Conservation (phyloP, 2,888 invertebrate genomes). For the Phrixothrix hirtus region DNA sequence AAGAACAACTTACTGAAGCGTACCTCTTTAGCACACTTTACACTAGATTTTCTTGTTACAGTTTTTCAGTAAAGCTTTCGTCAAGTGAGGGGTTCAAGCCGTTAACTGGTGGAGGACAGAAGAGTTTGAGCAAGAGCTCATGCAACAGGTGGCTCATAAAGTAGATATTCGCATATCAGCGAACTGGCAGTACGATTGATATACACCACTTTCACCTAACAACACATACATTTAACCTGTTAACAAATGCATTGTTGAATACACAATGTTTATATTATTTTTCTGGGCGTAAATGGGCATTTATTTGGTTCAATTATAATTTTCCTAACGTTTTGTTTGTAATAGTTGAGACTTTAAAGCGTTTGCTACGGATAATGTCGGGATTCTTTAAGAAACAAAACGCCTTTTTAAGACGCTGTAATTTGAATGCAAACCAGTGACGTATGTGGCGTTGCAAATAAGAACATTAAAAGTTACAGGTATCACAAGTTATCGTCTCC, state of each 20-base stretch:
- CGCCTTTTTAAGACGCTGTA: constrained; percentile 3
- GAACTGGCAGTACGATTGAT: constrained; percentile 54
- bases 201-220: constrained; percentile 40
- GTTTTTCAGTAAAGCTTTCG: constrained; percentile 39
- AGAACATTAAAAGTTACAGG: constrained; percentile 45
- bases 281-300: no score
- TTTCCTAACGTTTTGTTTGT: no score
- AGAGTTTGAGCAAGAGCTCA: constrained; percentile 37
- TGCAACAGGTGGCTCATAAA: constrained; percentile 60
- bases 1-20: constrained; percentile 19
- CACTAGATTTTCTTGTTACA: constrained; percentile 38
- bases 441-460: constrained; percentile 38
- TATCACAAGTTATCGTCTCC: constrained; percentile 43
- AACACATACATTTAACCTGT: no score
- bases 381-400: no score
- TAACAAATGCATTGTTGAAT: no score
- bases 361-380: no score
- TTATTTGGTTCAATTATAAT: no score
- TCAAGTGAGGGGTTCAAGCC: constrained; percentile 45
- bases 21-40: constrained; percentile 34
- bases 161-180: constrained; percentile 60
- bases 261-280: no score
- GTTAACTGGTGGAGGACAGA: constrained; percentile 42
- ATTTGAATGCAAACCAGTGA: constrained; percentile 21
- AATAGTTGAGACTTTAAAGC: no score